These are phyloP conservation scores for Lasioglossum figueresi DNA, from an alignment of 2,888 invertebrate species.

Conservation along the genomic window DNA sequence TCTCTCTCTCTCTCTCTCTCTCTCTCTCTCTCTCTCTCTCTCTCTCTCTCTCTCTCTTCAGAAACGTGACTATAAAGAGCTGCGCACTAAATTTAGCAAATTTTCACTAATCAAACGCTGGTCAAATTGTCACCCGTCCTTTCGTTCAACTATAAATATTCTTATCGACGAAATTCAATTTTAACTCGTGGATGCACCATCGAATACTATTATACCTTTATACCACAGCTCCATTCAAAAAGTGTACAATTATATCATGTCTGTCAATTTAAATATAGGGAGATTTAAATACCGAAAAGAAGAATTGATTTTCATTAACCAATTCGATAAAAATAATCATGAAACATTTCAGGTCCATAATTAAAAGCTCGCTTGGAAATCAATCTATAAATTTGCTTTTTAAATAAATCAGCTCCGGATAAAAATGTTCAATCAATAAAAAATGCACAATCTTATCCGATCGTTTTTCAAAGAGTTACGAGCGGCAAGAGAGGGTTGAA, in stretches of 20 bases:
- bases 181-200: background rate
- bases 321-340: background rate
- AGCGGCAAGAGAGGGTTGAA: conserved; percentile 76
- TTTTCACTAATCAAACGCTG: background rate
- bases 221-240: background rate
- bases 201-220: too few relatives aligned
- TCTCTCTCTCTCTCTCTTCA: background rate
- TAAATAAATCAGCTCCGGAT: background rate
- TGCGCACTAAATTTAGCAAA: background rate
- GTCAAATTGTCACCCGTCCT: background rate
- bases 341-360: background rate
- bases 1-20: background rate
- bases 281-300: background rate
- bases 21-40: too few relatives aligned
- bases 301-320: background rate
- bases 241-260: background rate
- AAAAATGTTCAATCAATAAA: conserved; percentile 4
- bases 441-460: background rate
- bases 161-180: background rate
- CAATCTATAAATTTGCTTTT: background rate
- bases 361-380: background rate
- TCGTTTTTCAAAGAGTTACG: conserved; percentile 16
- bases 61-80: background rate
- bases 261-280: background rate
- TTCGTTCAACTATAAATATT: background rate